Evolutionary conservation across 2,888 invertebrate species (phyloP), one percentile per base, ranked within the genome.

Genomic region (Yponomeuta sedellus): DNA sequence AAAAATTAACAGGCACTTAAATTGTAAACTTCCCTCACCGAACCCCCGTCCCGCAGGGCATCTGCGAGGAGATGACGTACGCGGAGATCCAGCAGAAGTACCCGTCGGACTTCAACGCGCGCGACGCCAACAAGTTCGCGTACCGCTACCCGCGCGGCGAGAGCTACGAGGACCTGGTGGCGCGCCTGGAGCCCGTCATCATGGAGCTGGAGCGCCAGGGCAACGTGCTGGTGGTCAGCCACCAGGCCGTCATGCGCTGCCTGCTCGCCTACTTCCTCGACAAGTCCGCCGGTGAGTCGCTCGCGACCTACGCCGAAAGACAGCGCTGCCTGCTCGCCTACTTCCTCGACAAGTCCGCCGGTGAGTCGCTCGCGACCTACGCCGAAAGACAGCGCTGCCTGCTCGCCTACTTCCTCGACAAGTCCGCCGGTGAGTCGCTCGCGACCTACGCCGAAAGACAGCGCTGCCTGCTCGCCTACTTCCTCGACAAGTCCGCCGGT

Each of bases 61-160:
- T 98, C 73, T 99, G 99, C 83, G 99, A 99, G 85, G 99, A 99
- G 86, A 97, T 99, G 97, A 99, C 99, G 0, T 99, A 99, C 80
- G 97, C 98, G 74, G 98, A 99, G 86, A 99, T 99, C 73, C 95
- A 97, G 71, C 94, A 94, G 66, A 96, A 97, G 75, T 98, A 96
- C 86, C 99, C 99, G 0, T 96, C 96, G 52, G 99, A 99, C 83
- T 99, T 99, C 88, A 96, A 96, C 70, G 95, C 98, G 19, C 93
- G 99, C 66, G 99, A 99, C 89, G 95, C 96, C 71, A 98, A 99
- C 86, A 99, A 99, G 92, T 99, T 99, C 85, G 98, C 98, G 28
- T 97, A 97, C 85, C 93, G 97, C 66, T 95, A 95, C 88, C 97
- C 97, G 0, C 93, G 97, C 61, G 97, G 97, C 0, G 97, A 99